Base-by-base conservation (phyloP, 2,888 invertebrate species). In the Aleiodes alternator region DNA sequence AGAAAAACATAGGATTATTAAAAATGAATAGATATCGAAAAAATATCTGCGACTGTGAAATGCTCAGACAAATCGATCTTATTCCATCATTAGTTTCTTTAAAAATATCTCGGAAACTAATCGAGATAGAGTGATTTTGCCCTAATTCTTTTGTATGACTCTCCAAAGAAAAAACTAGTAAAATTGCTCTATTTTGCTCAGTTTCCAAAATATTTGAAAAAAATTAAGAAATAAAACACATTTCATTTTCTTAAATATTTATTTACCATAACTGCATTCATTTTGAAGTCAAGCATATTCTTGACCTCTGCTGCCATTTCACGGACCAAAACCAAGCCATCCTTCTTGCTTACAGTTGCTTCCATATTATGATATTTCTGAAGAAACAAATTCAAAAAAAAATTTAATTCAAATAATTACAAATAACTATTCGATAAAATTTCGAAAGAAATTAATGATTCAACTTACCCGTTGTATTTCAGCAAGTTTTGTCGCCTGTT, bases 221-320 rank as follows among this genome's bases (percentile, higher is more conserved):
- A 61, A 51, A 69, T 23, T 16, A 12, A 43, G 5, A 0, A 6
- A 29, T 11, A 29, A 12, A n/a, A 59, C 48, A 5, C 0, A 61
- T 48, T 50, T 68, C 7, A 38, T 11, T 48, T 14, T 2, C 11
- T 8, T 16, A 53, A 48, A 68, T 75, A 69, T 14, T 8, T 9
- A 92, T 93, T 94, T 90, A 97, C 97, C 95, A 96, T 95, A 73
- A 97, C 96, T 43, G 97, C 96, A 88, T 96, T 95, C 90, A 95
- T 96, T 91, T 97, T 96, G 90, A 96, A 96, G 88, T 96, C 96
- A 95, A 97, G 95, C 93, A 97, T 96, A 89, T 96, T 96, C 90
- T 97, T 96, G 72, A 98, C 96, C 90, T 97, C 97, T 0, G 94
- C 93, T 11, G 96, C 96, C 92, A 97, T 94, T 90, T 97, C 96